Evolutionary conservation across 2,888 invertebrate genomes (phyloP).

Genomic region (Ectropis crepuscularia): DNA sequence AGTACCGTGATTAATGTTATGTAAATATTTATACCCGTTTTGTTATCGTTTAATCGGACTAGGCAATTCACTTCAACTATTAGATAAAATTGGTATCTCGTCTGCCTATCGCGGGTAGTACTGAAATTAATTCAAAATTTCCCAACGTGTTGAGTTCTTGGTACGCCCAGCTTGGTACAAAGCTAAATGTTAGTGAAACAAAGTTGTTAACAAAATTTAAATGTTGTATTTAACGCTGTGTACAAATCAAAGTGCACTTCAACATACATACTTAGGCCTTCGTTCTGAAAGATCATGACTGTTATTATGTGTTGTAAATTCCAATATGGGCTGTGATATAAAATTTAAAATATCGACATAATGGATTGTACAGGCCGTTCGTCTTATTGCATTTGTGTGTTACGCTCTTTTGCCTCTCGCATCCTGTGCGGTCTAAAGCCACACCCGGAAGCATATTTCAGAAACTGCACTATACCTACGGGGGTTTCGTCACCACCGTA

Average conservation of each 20-base stretch:
- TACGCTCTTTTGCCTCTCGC: slow-evolving; percentile 59
- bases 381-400: slow-evolving; percentile 76
- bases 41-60: slow-evolving; percentile 36
- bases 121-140: slow-evolving; percentile 17
- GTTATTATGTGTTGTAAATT: slow-evolving; percentile 87
- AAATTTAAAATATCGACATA: slow-evolving; percentile 85
- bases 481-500: background rate
- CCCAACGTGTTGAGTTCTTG: slow-evolving; percentile 31
- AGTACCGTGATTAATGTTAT: slow-evolving; percentile 57
- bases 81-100: slow-evolving; percentile 29
- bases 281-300: slow-evolving; percentile 72
- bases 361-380: slow-evolving; percentile 89
- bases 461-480: background rate
- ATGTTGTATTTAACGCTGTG: slow-evolving; percentile 82
- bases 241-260: slow-evolving; percentile 85
- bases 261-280: slow-evolving; percentile 76
- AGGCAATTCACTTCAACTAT: slow-evolving; percentile 33
- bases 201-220: slow-evolving; percentile 76
- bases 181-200: slow-evolving; percentile 70
- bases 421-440: slow-evolving; percentile 40
- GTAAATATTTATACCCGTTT: slow-evolving; percentile 41
- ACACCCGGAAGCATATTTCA: background rate
- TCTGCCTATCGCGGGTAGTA: slow-evolving; percentile 8
- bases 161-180: slow-evolving; percentile 60
- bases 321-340: slow-evolving; percentile 93